Evolutionary conservation across 2,797 vertebrate genomes (phyloP).

Genomic region (Trachurus trachurus): DNA sequence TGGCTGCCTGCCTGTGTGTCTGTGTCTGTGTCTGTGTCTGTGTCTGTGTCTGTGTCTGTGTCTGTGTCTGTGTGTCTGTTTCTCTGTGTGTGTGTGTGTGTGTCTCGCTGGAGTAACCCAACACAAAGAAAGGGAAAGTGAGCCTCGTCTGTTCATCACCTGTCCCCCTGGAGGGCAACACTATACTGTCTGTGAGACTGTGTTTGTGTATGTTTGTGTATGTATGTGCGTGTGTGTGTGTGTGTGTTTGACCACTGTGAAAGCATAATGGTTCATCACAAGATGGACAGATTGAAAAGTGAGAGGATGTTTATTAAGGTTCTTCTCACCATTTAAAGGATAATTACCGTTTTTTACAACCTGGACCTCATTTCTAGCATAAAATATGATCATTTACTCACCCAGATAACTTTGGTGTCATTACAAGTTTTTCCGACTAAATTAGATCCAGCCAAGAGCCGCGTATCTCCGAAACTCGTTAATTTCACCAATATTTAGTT

Average conservation of each 20-base stretch:
- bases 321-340: too few species aligned
- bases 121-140: slow-evolving; percentile 84
- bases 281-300: too few species aligned
- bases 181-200: slow-evolving; percentile 65
- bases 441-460: too few species aligned
- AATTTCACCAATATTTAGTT: too few species aligned
- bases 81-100: slow-evolving; percentile 31
- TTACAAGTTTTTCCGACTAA: too few species aligned
- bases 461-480: too few species aligned
- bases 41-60: slow-evolving; percentile 35
- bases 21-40: slow-evolving; percentile 19
- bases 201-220: slow-evolving; percentile 30
- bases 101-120: slow-evolving; percentile 78
- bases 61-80: slow-evolving; percentile 23
- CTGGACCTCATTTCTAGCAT: too few species aligned
- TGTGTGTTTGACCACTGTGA: background rate
- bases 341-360: too few species aligned
- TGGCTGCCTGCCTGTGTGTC: slow-evolving; percentile 26
- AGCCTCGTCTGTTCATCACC: slow-evolving; percentile 75
- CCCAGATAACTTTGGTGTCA: too few species aligned
- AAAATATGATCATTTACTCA: too few species aligned
- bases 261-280: too few species aligned
- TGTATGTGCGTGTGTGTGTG: slow-evolving; percentile 19
- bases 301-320: too few species aligned
- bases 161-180: slow-evolving; percentile 72